Percentiles rank a stretch among this genome's conserved stretches.
These are phyloP conservation scores for Anguilla megastoma DNA, from an alignment of 2,797 vertebrate genomes.

Conservation along the genomic window DNA sequence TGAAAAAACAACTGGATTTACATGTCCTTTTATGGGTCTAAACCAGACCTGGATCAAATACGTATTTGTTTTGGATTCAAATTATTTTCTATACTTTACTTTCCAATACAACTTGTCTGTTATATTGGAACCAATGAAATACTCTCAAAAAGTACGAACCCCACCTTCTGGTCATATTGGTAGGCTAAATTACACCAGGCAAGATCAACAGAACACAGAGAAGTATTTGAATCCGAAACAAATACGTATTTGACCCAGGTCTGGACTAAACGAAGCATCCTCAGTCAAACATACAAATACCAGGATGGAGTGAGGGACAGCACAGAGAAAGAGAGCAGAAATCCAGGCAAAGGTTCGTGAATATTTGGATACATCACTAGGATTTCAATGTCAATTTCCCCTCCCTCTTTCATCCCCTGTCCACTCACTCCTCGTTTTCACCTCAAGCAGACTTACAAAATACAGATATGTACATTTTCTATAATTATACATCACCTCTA, in stretches of 20 bases:
- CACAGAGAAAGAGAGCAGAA: background rate
- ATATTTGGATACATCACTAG: background rate
- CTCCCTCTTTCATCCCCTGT: background rate
- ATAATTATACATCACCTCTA: constrained; percentile 18
- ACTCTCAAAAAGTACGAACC: no score
- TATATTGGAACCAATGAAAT: no score
- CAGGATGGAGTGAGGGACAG: constrained; percentile 1
- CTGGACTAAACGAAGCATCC: background rate
- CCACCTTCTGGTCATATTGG: no score
- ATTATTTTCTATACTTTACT: no score
- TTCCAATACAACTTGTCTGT: no score
- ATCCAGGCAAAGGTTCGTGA: background rate
- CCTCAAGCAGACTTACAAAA: constrained; percentile 11
- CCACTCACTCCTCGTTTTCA: constrained; percentile 6
- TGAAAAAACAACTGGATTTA: constrained; percentile 15
- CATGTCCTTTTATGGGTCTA: no score
- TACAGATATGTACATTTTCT: constrained; percentile 18
- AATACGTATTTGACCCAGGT: no score
- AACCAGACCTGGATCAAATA: no score
- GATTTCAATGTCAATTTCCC: background rate
- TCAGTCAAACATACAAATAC: constrained; percentile 7
- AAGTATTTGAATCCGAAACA: no score
- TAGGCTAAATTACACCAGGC: no score
- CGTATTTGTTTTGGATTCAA: no score
- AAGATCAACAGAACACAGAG: no score